Conservation (phyloP, 1,140 invertebrate genomes). For the Phymorhynchus buccinoides region DNA sequence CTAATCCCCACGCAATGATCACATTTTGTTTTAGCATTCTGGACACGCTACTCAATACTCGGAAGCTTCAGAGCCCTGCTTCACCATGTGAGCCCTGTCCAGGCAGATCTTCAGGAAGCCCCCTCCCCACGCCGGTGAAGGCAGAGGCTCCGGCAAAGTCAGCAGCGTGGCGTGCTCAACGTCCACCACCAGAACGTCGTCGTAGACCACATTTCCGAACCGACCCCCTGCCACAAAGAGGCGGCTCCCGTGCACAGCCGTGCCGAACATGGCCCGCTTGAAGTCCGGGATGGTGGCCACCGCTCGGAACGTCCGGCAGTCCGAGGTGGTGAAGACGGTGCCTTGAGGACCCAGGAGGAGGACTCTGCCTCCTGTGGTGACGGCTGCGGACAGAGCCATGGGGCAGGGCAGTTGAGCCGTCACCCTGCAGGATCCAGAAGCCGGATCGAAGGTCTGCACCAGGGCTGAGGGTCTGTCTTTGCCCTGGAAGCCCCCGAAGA, state of each 20-base stretch:
- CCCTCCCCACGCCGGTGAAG: conserved; percentile 36
- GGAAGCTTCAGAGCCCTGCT: not conserved
- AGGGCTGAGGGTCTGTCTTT: conserved; percentile 45
- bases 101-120: conserved; percentile 9
- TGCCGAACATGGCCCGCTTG: conserved; percentile 44
- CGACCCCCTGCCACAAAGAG: conserved; percentile 41
- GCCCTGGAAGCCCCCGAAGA: conserved; percentile 53
- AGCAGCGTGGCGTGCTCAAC: conserved; percentile 24
- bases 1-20: too few relatives aligned
- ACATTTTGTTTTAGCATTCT: too few relatives aligned
- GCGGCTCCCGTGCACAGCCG: conserved; percentile 1
- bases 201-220: conserved; percentile 39
- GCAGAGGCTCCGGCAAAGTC: conserved; percentile 36
- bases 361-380: conserved; percentile 6
- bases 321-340: conserved; percentile 36
- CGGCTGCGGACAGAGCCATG: conserved; percentile 34
- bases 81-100: conserved; percentile 27
- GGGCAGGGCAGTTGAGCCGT: conserved; percentile 40
- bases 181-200: conserved; percentile 44
- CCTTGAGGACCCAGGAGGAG: conserved; percentile 41
- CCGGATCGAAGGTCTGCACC: conserved; percentile 57
- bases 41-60: conserved; percentile 8
- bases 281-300: conserved; percentile 40
- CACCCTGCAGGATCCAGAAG: conserved; percentile 28
- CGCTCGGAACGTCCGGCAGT: conserved; percentile 36